Conservation (phyloP, 2,888 invertebrate genomes). For the Heliconius hortense region DNA sequence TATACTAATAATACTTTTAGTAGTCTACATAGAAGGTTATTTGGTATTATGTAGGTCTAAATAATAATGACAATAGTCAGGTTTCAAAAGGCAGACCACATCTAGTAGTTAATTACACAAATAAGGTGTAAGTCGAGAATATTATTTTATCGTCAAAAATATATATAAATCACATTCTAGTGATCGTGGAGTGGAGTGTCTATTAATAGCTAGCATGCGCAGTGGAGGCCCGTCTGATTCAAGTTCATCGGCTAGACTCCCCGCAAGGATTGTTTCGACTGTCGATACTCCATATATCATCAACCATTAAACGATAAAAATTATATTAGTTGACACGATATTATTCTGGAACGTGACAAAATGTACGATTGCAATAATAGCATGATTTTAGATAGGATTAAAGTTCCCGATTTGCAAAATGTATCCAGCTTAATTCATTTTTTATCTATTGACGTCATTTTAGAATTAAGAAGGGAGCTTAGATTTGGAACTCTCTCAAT, state of each 20-base stretch:
- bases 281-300: slow-evolving; percentile 34
- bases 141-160: slow-evolving; percentile 36
- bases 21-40: background rate
- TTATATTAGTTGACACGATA: slow-evolving; percentile 3
- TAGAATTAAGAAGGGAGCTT: background rate
- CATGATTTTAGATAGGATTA: background rate
- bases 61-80: background rate
- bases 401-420: background rate
- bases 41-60: background rate
- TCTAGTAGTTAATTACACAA: slow-evolving; percentile 24
- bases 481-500: background rate
- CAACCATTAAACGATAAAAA: slow-evolving; percentile 14
- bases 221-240: slow-evolving; percentile 69
- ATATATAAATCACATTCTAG: slow-evolving; percentile 38
- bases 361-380: background rate
- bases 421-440: background rate
- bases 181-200: slow-evolving; percentile 43
- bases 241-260: slow-evolving; percentile 73
- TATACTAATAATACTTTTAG: background rate
- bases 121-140: slow-evolving; percentile 33
- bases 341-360: slow-evolving; percentile 2
- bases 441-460: background rate
- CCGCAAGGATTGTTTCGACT: slow-evolving; percentile 58
- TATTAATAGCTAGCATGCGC: slow-evolving; percentile 65
- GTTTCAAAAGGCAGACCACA: background rate